Evolutionary conservation across 2,113 vertebrate genomes (phyloP).

Genomic region (Fulmarus glacialis): DNA sequence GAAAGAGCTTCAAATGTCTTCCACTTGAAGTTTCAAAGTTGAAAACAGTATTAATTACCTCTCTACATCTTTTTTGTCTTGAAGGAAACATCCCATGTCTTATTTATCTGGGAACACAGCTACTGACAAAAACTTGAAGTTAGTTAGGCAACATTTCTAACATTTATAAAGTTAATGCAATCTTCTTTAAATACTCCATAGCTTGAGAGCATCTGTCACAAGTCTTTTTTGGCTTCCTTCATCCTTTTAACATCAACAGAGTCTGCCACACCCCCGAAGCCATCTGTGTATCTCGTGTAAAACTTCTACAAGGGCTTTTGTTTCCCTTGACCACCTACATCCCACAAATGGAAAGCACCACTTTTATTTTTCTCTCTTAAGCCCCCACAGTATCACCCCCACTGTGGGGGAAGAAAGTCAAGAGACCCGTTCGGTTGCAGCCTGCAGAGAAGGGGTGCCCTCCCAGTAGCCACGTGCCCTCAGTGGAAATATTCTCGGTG

Average conservation of each 20-base stretch:
- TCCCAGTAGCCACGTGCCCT: constrained; percentile 80
- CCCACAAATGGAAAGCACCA: constrained; percentile 88
- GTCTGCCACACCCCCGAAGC: constrained; percentile 93
- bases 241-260: constrained; percentile 89
- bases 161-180: constrained; percentile 53
- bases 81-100: not conserved
- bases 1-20: not conserved
- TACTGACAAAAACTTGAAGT: not conserved
- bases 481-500: constrained; percentile 75
- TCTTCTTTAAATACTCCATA: constrained; percentile 51
- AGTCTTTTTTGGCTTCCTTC: constrained; percentile 88
- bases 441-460: constrained; percentile 81
- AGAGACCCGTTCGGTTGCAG: constrained; percentile 83
- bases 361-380: constrained; percentile 78
- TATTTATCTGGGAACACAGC: not conserved
- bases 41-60: not conserved
- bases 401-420: constrained; percentile 84
- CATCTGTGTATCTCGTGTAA: constrained; percentile 88
- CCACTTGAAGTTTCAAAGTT: not conserved
- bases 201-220: constrained; percentile 62
- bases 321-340: constrained; percentile 93
- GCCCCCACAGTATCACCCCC: constrained; percentile 87
- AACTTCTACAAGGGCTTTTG: constrained; percentile 90
- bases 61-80: not conserved
- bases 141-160: constrained; percentile 37